Percentiles rank a stretch among this genome's conserved stretches.
phyloP scores from a whole-genome alignment of 53 echinoderm and acorn worm genomes.

The Arbacia lixula region DNA sequence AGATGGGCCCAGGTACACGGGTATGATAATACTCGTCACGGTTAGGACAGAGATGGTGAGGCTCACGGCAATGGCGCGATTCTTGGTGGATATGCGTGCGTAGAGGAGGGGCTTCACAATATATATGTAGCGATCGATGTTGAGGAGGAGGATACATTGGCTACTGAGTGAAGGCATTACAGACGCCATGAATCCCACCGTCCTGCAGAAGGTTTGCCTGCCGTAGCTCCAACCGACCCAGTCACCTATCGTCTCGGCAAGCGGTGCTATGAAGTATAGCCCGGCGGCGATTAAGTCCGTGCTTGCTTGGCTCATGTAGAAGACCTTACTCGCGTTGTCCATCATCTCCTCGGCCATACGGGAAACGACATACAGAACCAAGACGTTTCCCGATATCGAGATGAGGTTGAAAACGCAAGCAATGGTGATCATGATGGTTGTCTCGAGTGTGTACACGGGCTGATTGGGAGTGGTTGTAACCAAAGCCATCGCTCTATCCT shows the following conservation, averaged over 20 bases:
- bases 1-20: background rate
- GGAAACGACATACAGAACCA: slow-evolving; percentile 11
- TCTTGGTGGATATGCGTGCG: background rate
- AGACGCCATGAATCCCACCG: background rate
- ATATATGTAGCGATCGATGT: slow-evolving; percentile 2
- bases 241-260: background rate
- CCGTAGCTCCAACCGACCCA: background rate
- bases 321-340: slow-evolving; percentile 14
- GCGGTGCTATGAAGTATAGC: background rate
- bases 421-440: too few species aligned
- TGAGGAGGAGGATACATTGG: background rate
- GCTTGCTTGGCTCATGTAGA: slow-evolving; percentile 9
- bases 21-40: background rate
- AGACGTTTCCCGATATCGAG: background rate
- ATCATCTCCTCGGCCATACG: background rate
- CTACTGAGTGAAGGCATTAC: background rate
- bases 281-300: background rate
- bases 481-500: too few species aligned
- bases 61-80: background rate
- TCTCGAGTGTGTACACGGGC: too few species aligned
- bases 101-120: slow-evolving; percentile 10
- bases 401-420: slow-evolving; percentile 11
- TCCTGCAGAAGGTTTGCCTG: background rate
- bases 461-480: too few species aligned
- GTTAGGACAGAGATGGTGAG: background rate